Conservation (phyloP, 2,113 vertebrate genomes). For the Terrapene triunguis region DNA sequence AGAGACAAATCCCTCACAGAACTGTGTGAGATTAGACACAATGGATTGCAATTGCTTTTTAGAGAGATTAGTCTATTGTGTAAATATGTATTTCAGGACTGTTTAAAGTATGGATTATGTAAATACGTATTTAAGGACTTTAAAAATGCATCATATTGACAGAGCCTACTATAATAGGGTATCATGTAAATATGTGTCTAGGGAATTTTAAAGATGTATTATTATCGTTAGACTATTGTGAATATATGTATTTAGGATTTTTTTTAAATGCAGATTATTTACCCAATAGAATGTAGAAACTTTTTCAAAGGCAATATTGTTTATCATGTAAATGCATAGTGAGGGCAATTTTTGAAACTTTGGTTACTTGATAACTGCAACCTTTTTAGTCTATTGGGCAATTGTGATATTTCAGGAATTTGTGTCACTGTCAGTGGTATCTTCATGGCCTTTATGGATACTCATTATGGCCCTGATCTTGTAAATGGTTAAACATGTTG, state of each 20-base stretch:
- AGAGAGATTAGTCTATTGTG: neutral
- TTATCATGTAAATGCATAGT: neutral
- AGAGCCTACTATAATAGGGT: neutral
- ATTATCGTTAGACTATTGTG: conserved; percentile 7
- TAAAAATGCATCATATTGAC: neutral
- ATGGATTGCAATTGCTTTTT: neutral
- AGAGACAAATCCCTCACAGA: neutral
- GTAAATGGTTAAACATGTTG: neutral
- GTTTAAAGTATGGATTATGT: conserved; percentile 6
- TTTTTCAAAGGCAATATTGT: neutral
- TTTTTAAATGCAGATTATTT: neutral
- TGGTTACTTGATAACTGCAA: neutral
- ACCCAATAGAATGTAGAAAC: neutral
- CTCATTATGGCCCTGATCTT: neutral
- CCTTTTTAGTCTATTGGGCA: neutral
- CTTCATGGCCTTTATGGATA: neutral
- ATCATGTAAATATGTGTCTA: neutral
- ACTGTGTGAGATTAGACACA: neutral
- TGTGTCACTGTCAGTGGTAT: neutral
- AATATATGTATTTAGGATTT: neutral
- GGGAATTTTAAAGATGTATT: neutral
- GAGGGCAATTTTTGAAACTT: neutral
- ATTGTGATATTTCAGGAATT: neutral
- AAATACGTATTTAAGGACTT: neutral
- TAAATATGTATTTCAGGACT: conserved; percentile 20